phyloP scores from a whole-genome alignment of 2,797 vertebrate genomes.

The Poeciliopsis paucimaculata region DNA sequence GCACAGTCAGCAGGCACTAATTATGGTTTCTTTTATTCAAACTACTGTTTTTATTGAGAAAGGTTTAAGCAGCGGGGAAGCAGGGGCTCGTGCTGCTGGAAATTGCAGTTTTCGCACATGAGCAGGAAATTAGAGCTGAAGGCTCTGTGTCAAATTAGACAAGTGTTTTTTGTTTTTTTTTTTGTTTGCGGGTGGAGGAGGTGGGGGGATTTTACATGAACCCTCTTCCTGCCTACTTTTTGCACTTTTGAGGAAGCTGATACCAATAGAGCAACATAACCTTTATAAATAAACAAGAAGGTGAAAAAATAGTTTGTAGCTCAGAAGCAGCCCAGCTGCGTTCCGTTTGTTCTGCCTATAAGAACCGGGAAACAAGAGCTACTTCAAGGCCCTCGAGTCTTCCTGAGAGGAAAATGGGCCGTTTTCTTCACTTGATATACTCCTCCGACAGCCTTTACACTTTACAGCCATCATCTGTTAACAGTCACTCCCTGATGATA shows the following conservation, averaged over 20 bases:
- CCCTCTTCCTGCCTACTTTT: constrained; percentile 32
- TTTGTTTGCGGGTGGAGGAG: neutral
- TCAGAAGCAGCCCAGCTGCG: constrained; percentile 59
- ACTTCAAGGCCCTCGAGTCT: constrained; percentile 59
- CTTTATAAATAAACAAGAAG: constrained; percentile 45
- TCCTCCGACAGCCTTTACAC: constrained; percentile 56
- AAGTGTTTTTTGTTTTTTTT: constrained; percentile 22
- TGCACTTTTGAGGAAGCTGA: constrained; percentile 41
- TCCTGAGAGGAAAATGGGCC: constrained; percentile 42
- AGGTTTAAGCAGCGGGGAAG: constrained; percentile 66
- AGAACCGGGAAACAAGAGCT: constrained; percentile 50
- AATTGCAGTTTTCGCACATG: constrained; percentile 71
- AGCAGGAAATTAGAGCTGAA: constrained; percentile 73
- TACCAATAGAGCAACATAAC: constrained; percentile 32
- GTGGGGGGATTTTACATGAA: constrained; percentile 27
- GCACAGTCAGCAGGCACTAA: constrained; percentile 79
- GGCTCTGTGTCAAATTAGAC: constrained; percentile 62
- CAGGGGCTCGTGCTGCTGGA: constrained; percentile 60
- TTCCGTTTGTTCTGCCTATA: constrained; percentile 58
- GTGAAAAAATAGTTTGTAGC: constrained; percentile 56
- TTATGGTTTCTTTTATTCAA: constrained; percentile 77
- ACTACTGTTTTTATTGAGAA: constrained; percentile 77
- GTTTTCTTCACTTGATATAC: constrained; percentile 53
- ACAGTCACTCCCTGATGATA: constrained; percentile 56
- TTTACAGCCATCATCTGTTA: constrained; percentile 60